A percentile compares a stretch with the other conserved stretches of the same genome.
phyloP scores from a whole-genome alignment of 2,113 vertebrate genomes.

The Numida meleagris region DNA sequence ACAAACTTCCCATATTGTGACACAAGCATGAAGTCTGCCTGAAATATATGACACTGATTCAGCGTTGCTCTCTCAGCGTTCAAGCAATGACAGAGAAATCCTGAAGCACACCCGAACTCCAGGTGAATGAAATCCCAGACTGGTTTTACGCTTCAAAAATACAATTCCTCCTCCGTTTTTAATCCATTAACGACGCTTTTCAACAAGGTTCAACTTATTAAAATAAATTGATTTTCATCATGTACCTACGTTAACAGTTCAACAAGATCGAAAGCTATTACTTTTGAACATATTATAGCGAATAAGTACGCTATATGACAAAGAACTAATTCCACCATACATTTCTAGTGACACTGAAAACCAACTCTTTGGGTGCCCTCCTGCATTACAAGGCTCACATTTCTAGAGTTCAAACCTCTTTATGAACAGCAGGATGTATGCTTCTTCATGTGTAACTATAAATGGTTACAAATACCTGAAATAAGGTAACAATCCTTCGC shows the following conservation, averaged over 20 bases:
- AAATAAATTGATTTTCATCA: neutral
- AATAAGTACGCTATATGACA: neutral
- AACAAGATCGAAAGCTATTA: neutral
- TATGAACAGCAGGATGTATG: fast-evolving
- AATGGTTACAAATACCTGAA: neutral
- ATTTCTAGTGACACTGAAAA: neutral
- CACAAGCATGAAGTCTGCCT: neutral
- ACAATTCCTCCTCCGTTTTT: neutral
- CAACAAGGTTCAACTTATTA: neutral
- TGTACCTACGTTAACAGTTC: neutral
- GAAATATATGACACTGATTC: neutral
- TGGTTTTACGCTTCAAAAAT: neutral
- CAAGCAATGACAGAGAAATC: neutral
- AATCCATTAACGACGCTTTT: neutral
- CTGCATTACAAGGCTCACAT: fast-evolving
- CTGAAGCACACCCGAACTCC: fast-evolving
- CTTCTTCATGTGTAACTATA: neutral
- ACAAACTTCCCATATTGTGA: fast-evolving
- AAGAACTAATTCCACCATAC: neutral
- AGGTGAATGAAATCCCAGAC: neutral
- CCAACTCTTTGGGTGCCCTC: fast-evolving
- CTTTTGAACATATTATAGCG: neutral
- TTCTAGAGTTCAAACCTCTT: neutral
- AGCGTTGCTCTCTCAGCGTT: neutral
- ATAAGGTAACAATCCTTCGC: fast-evolving